A percentile compares a stretch with the other conserved stretches of the same genome.
Evolutionary conservation across 2,113 vertebrate genomes (phyloP).

Genomic region (Sterrhoptilus dennistouni): DNA sequence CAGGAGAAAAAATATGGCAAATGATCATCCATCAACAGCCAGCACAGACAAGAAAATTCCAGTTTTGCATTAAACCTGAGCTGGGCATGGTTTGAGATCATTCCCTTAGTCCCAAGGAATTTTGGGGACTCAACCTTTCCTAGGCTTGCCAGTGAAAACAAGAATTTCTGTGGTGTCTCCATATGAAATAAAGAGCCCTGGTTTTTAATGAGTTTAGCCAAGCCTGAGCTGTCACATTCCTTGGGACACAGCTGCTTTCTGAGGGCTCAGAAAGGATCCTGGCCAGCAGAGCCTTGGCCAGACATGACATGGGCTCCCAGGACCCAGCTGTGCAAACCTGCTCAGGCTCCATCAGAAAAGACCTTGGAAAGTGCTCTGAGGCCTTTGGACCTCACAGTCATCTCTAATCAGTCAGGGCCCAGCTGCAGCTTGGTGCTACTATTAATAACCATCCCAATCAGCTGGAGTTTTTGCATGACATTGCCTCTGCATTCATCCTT

Average conservation of each 20-base stretch:
- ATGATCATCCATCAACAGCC: background rate
- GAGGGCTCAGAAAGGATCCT: background rate
- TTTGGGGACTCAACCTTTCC: background rate
- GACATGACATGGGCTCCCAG: background rate
- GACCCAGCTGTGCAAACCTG: background rate
- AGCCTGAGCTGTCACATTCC: background rate
- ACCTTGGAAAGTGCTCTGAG: background rate
- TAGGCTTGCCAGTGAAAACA: background rate
- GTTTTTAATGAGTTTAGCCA: background rate
- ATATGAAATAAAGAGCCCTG: background rate
- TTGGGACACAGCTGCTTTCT: background rate
- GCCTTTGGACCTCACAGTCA: background rate
- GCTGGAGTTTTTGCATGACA: background rate
- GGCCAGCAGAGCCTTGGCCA: background rate
- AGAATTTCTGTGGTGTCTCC: background rate
- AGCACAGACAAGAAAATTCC: background rate
- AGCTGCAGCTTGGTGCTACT: background rate
- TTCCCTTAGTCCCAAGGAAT: no score
- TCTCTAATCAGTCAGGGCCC: background rate
- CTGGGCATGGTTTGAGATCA: background rate
- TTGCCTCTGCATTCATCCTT: background rate
- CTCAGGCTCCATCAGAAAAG: background rate
- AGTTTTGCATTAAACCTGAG: background rate
- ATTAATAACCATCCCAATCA: background rate
- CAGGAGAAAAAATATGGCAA: background rate